Evolutionary conservation across 2,797 vertebrate species (phyloP), one percentile per base, ranked within the genome.

Genomic region (Crenichthys baileyi): DNA sequence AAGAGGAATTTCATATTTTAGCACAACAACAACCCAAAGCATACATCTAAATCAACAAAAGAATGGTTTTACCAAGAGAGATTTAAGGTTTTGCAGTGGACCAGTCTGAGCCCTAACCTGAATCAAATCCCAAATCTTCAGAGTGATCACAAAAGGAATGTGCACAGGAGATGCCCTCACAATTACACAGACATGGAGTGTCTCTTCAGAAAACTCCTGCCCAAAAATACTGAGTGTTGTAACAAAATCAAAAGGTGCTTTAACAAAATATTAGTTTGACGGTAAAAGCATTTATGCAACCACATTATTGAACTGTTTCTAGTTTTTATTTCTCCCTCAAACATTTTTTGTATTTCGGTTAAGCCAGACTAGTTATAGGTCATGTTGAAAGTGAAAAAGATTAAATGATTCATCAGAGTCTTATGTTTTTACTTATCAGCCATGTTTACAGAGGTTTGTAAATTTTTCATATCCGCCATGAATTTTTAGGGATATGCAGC

Each of bases 401-500:
- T 18, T 3, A 46, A 46, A 48, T 48, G 11, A 67, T 67, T 41
- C 2, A 24, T 67, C 36, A 41, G 60, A 63, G 2, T 68, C 20
- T 68, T 48, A 4, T 9, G 46, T 18, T 70, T 46, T 46, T 46
- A n/a, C 41, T n/a, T n/a, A 26, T 22, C 67, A 46, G 26, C 22
- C 67, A 46, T 70, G 26, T 70, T 16, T 48, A n/a, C 41, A 70
- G 67, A 70, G 44, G 44, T 48, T 7, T 46, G 24, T 29, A 48
- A 46, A 46, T 41, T 46, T 46, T 56, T 46, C 1, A 41, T 39
- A 65, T 39, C 61, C 39, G 36, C 9, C 67, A 77, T 85, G 73
- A 16, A 75, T 89, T 70, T 75, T 70, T 65, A 7, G 46, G 75
- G 77, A 77, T 16, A 26, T 29, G 67, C 79, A 15, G 80, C 77